Evolutionary conservation across 1,140 invertebrate species (phyloP).

Genomic region (Parasteatoda tepidariorum): DNA sequence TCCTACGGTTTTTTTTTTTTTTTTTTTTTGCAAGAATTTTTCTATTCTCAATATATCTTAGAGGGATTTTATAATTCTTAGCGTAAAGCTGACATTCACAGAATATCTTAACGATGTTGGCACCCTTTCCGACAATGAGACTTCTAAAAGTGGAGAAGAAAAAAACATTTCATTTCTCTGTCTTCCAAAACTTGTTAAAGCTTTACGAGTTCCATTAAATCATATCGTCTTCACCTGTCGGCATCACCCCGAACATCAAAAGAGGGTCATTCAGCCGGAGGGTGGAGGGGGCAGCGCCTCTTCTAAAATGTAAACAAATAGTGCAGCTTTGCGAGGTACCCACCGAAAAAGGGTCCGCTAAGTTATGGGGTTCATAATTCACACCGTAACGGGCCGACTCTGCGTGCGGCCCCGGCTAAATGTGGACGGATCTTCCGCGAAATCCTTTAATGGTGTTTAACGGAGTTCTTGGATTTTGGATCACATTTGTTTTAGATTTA

Average conservation of each 20-base stretch:
- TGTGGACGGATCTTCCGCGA: not conserved
- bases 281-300: not conserved
- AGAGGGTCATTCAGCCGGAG: not conserved
- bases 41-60: too few species aligned
- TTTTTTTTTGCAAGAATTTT: too few species aligned
- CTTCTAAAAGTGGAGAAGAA: too few species aligned
- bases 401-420: conserved; percentile 14
- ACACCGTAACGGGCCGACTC: not conserved
- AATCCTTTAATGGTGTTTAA: not conserved
- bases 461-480: not conserved
- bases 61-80: too few species aligned
- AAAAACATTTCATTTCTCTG: too few species aligned
- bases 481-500: not conserved
- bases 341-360: not conserved
- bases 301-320: conserved; percentile 34
- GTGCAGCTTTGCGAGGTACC: not conserved
- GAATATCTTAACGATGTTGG: too few species aligned
- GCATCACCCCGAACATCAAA: conserved; percentile 37
- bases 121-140: too few species aligned
- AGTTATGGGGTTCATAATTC: conserved; percentile 26
- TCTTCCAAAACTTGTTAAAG: not conserved
- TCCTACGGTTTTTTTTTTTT: too few species aligned
- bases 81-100: too few species aligned
- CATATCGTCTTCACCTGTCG: conserved; percentile 22
- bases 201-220: conserved; percentile 6